A percentile compares a stretch with the other conserved stretches of the same genome.
Conservation (phyloP, 2,888 invertebrate species). For the Folsomia candida region DNA sequence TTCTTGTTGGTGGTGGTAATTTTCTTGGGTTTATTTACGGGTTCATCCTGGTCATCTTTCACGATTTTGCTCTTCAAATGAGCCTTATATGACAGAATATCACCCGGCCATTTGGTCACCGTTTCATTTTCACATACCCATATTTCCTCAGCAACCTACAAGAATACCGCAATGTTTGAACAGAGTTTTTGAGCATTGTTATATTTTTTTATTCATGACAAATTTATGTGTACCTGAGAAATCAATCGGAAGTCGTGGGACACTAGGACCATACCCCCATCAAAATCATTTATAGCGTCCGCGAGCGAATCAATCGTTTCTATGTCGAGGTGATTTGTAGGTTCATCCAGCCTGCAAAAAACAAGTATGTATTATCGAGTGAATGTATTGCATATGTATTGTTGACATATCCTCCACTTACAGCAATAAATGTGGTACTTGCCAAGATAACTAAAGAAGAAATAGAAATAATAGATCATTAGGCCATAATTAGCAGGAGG, state of each 20-base stretch:
- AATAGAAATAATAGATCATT: too few relatives aligned
- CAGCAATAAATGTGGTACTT: slow-evolving; percentile 83
- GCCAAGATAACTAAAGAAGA: slow-evolving; percentile 97
- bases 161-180: not conserved
- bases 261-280: slow-evolving; percentile 97
- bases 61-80: slow-evolving; percentile 83
- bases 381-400: too few relatives aligned
- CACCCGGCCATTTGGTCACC: slow-evolving; percentile 95
- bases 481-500: not conserved
- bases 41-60: slow-evolving; percentile 61
- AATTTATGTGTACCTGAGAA: slow-evolving; percentile 72
- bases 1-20: not conserved
- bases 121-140: slow-evolving; percentile 98
- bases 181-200: not conserved
- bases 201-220: not conserved
- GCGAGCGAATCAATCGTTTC: slow-evolving; percentile 97
- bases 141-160: slow-evolving; percentile 96
- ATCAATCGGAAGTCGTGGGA: slow-evolving; percentile 99
- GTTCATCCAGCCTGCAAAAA: slow-evolving; percentile 56
- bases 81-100: slow-evolving; percentile 93
- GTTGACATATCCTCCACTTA: not conserved
- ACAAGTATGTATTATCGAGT: too few relatives aligned
- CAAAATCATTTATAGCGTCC: slow-evolving; percentile 93
- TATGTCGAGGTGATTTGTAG: slow-evolving; percentile 70
- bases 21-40: not conserved